Percentiles rank a stretch among this genome's conserved stretches.
Conservation (phyloP, 2,797 vertebrate species). For the Catamblyrhynchus diadema region DNA sequence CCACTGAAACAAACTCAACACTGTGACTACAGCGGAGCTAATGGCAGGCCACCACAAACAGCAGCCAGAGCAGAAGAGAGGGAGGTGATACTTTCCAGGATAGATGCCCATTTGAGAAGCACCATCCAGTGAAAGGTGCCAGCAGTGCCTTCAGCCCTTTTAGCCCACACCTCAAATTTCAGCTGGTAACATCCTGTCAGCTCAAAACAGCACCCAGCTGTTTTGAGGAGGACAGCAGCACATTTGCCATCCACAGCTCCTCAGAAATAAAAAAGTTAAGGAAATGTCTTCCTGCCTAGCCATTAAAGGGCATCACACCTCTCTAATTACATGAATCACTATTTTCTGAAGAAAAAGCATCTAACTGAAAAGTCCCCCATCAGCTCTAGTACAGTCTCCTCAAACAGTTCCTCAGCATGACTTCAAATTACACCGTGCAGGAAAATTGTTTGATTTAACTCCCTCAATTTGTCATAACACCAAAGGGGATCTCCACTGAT, state of each 20-base stretch:
- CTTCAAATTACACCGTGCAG: not conserved
- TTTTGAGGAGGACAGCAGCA: accelerated
- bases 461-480: not conserved
- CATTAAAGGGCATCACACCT: not conserved
- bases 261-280: not conserved
- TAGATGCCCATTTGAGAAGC: not conserved
- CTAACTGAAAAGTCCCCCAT: not conserved
- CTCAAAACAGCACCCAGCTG: not conserved
- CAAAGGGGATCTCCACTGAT: not conserved
- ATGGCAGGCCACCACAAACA: not conserved
- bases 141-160: not conserved
- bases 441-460: slow-evolving; percentile 17
- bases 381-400: not conserved
- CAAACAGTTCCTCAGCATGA: not conserved
- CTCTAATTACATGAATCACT: not conserved
- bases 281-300: not conserved
- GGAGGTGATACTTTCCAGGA: not conserved
- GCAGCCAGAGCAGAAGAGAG: not conserved
- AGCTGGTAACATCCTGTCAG: not conserved
- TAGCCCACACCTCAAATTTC: not conserved
- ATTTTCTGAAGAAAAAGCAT: not conserved
- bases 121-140: not conserved
- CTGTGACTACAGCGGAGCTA: accelerated
- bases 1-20: not conserved
- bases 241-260: not conserved